Conservation (phyloP, 2,113 vertebrate genomes). For the Oenanthe oenanthe region DNA sequence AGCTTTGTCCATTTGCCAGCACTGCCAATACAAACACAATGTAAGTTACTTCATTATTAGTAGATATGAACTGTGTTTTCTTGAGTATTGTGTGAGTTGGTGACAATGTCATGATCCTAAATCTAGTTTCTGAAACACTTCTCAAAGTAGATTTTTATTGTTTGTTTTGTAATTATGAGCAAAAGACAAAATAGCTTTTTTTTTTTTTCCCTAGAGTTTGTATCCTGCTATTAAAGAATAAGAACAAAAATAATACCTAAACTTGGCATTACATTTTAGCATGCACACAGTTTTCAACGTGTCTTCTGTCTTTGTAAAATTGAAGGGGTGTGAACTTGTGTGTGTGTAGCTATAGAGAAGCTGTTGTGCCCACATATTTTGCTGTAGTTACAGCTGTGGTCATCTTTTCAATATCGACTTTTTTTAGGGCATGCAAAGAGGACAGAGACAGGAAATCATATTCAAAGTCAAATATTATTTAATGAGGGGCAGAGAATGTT, state of each 20-base stretch:
- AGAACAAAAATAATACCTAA: not conserved
- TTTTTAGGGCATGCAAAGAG: not conserved
- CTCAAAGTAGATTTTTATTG: not conserved
- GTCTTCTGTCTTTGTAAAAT: not conserved
- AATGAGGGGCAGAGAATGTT: not conserved
- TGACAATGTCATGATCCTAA: not conserved
- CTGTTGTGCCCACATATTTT: not conserved
- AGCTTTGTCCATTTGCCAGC: not conserved
- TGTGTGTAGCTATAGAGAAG: not conserved
- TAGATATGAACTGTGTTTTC: not conserved
- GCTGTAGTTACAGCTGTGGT: not conserved
- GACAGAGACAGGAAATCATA: not conserved
- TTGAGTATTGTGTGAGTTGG: not conserved
- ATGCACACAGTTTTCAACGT: not conserved
- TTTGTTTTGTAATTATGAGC: not conserved
- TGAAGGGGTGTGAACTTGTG: not conserved
- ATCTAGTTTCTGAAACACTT: not conserved
- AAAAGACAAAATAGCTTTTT: not conserved
- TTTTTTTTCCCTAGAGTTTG: not conserved
- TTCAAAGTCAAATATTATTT: not conserved
- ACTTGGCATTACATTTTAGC: not conserved
- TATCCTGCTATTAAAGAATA: not conserved
- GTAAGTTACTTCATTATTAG: not conserved
- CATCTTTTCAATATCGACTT: not conserved
- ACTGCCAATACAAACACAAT: not conserved